Base-by-base conservation (phyloP, 2,113 vertebrate genomes). In the Myxocyprinus asiaticus region DNA sequence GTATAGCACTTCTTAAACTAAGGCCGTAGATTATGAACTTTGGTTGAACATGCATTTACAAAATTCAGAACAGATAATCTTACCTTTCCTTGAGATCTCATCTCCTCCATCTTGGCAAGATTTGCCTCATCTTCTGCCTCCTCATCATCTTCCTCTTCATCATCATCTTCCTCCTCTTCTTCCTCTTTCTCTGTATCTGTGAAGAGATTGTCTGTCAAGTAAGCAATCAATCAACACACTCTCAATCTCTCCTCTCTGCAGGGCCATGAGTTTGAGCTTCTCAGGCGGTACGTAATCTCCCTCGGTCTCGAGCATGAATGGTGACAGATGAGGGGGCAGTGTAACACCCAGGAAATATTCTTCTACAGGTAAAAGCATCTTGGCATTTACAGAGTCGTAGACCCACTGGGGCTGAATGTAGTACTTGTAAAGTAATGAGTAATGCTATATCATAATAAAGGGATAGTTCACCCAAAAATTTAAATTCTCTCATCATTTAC, bases 341-440 rank as follows among this genome's bases (percentile, higher is more conserved):
- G 92, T 89, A 22, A 96, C 92, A 0, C 98, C 97, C 0, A 95
- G 86, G 82, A 99, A 98, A 76, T 98, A 99, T 77, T 98, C 95
- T 0, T 94, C 95, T 76, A 97, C 94, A 0, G 97, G 96, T 47
- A 99, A 91, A 12, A 91, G 91, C 0, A 98, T 83, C 87, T 92
- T 95, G 73, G 93, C 94, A 0, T 99, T 99, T 84, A 98, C 92
- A 0, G 92, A 95, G 84, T 99, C 98, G 0, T 95, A 99, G 61
- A 98, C 92, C 98, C 98, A 99, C 90, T 99, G 98, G 0, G 97
- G 98, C 91, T 99, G 96, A 78, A 98, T 87, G 43, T 98, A 99
- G 85, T 92, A 97, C 88, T 97, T 99, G 90, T n/a, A n/a, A 10
- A 11, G 9, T 4, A 53, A 77, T 66, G 5, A 56, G 15, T 8